These are phyloP conservation scores for Colaptes auratus DNA, from an alignment of 2,113 vertebrate genomes.

Conservation along the genomic window DNA sequence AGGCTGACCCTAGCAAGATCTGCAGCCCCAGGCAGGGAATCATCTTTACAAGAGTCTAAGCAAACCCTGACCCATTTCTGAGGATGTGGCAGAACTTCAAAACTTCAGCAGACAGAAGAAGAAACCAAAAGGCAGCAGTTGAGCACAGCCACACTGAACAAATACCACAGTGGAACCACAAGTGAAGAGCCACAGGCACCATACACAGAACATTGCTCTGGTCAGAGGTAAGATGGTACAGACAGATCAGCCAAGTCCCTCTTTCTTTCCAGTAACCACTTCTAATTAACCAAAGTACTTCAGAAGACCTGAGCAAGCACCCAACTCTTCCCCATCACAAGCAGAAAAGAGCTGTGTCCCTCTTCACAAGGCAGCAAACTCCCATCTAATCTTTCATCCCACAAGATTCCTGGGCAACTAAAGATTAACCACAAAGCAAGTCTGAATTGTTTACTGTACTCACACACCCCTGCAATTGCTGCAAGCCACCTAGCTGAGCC, in stretches of 20 bases:
- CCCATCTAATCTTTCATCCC: too few relatives aligned
- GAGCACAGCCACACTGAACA: background rate
- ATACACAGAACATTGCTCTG: rapidly evolving
- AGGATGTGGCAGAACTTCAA: background rate
- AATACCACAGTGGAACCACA: rapidly evolving
- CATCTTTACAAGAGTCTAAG: background rate
- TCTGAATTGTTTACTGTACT: background rate
- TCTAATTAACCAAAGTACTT: background rate
- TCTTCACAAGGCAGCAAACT: too few relatives aligned
- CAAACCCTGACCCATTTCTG: background rate
- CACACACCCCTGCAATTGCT: background rate
- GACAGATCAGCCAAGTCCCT: background rate
- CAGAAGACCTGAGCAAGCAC: background rate
- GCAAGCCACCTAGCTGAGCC: background rate
- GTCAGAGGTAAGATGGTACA: background rate
- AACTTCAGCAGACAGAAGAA: background rate
- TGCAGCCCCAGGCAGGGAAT: background rate
- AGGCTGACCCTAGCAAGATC: background rate
- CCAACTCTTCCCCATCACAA: background rate
- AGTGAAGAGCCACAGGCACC: background rate
- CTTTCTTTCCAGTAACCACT: background rate
- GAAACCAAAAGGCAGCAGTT: background rate
- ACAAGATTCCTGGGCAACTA: background rate
- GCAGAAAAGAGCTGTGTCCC: too few relatives aligned
- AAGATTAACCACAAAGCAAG: background rate